Evolutionary conservation across 2,888 invertebrate species (phyloP).

Genomic region (Parnassius apollo): DNA sequence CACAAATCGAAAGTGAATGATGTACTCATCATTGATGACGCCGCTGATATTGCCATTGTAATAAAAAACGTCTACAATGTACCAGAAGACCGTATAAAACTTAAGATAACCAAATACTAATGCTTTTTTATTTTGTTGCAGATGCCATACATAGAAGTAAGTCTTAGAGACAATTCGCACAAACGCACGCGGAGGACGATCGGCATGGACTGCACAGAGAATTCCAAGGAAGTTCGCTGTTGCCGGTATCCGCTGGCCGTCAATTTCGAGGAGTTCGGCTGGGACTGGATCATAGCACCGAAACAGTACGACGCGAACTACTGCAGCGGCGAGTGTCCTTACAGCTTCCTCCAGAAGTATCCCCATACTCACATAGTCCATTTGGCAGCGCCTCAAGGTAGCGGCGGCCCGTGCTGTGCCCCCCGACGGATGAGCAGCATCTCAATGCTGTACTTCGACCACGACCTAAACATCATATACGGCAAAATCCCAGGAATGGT

Average conservation of each 20-base stretch:
- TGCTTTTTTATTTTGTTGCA: constrained; percentile 43
- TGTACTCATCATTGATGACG: no score
- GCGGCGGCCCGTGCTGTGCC: constrained; percentile 95
- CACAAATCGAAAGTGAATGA: no score
- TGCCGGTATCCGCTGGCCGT: constrained; percentile 96
- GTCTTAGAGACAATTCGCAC: constrained; percentile 74
- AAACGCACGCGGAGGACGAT: constrained; percentile 88
- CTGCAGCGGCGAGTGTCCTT: constrained; percentile 96
- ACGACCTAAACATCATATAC: constrained; percentile 92
- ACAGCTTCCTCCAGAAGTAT: constrained; percentile 91
- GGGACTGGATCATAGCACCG: constrained; percentile 99
- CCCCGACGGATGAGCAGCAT: constrained; percentile 94
- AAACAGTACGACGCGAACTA: constrained; percentile 97
- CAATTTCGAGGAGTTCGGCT: constrained; percentile 96
- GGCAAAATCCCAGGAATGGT: constrained; percentile 96
- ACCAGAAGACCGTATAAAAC: no score
- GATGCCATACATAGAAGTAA: constrained; percentile 79
- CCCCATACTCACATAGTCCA: constrained; percentile 94
- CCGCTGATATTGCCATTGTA: no score
- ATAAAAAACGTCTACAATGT: no score
- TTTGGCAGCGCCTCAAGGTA: constrained; percentile 87
- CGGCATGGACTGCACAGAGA: constrained; percentile 91
- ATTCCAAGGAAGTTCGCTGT: constrained; percentile 90
- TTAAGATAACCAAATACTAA: no score
- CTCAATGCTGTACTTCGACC: constrained; percentile 95